These are phyloP conservation scores for Drosophila diplacantha DNA, from an alignment of 2,888 invertebrate genomes.

Conservation along the genomic window DNA sequence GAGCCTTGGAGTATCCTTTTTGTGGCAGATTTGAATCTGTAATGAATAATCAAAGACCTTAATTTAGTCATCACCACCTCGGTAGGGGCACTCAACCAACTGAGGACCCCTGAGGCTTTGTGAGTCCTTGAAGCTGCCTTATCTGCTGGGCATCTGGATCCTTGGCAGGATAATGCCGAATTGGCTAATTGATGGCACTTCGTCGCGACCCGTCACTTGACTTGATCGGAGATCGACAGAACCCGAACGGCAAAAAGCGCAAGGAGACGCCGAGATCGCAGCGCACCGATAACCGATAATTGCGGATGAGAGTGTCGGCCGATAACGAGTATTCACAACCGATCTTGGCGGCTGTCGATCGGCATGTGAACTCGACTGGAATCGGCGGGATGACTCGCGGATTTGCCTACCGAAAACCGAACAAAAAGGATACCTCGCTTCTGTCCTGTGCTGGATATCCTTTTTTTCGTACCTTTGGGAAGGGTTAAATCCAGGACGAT, in stretches of 20 bases:
- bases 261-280: conserved; percentile 33
- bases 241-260: conserved; percentile 49
- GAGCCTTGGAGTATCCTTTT: not conserved
- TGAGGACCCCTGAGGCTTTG: conserved; percentile 3
- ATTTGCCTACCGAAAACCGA: conserved; percentile 19
- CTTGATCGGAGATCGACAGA: conserved; percentile 42
- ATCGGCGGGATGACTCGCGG: conserved; percentile 38
- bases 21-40: not conserved
- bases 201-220: conserved; percentile 50
- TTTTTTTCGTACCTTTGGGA: not conserved
- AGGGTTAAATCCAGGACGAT: conserved; percentile 55
- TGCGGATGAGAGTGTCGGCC: conserved; percentile 17
- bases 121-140: not conserved
- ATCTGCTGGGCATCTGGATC: conserved; percentile 3
- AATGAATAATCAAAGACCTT: not conserved
- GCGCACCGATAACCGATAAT: conserved; percentile 37
- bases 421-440: not conserved
- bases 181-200: conserved; percentile 62
- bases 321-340: conserved; percentile 23
- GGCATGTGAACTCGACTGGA: conserved; percentile 37
- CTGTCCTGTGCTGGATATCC: conserved; percentile 1
- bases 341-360: conserved; percentile 50
- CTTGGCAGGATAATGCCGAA: conserved; percentile 33
- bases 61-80: not conserved
- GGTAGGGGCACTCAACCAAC: not conserved